phyloP scores from a whole-genome alignment of 2,888 invertebrate genomes.

The Eumerus sabulonum region DNA sequence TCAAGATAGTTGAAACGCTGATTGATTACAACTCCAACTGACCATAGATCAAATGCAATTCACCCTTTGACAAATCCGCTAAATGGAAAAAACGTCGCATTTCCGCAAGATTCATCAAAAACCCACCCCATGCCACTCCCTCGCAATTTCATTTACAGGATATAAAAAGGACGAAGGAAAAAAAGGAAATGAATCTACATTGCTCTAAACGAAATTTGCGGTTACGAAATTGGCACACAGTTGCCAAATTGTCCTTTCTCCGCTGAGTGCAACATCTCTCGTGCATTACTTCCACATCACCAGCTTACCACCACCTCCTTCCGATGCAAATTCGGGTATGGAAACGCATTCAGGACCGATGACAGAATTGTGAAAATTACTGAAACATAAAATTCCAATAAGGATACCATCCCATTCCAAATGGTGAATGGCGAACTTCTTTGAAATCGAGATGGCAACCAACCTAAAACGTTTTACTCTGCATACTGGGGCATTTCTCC shows the following conservation, averaged over 20 bases:
- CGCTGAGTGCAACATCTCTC: constrained; percentile 41
- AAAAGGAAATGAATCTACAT: no score
- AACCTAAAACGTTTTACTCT: constrained; percentile 10
- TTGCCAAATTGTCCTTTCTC: constrained; percentile 50
- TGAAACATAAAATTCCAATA: constrained; percentile 66
- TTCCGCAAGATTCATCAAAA: constrained; percentile 18
- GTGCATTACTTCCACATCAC: constrained; percentile 48
- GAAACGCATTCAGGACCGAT: constrained; percentile 47
- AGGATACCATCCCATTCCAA: constrained; percentile 51
- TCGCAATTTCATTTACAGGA: constrained; percentile 10
- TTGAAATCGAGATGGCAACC: background rate
- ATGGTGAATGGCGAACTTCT: constrained; percentile 38
- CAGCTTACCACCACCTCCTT: background rate
- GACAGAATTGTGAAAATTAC: constrained; percentile 58
- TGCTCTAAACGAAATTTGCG: constrained; percentile 50
- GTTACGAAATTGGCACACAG: constrained; percentile 54
- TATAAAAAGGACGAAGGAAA: no score
- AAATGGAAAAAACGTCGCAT: constrained; percentile 8
- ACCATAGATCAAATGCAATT: constrained; percentile 41
- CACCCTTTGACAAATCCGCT: constrained; percentile 12
- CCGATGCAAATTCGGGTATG: background rate
- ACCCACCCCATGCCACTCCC: constrained; percentile 26
- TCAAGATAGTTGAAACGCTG: constrained; percentile 23
- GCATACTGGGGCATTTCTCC: no score
- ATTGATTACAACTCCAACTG: constrained; percentile 35